Evolutionary conservation across 2,888 invertebrate species (phyloP).

Genomic region (Dichetophora obliterata): DNA sequence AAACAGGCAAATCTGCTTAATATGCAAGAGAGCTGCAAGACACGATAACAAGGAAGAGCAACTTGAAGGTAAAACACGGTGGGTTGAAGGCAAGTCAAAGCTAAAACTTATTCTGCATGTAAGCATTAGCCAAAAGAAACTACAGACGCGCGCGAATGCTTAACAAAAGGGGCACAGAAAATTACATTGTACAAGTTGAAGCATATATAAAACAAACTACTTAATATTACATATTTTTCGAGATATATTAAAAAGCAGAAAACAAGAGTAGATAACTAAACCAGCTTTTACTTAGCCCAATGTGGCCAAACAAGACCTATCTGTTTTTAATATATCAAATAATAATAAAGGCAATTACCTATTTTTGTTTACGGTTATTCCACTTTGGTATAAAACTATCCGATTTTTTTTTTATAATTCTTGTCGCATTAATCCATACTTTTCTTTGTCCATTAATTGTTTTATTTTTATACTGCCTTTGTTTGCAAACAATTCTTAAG

Average conservation of each 20-base stretch:
- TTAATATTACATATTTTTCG: too few species aligned
- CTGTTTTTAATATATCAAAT: neutral
- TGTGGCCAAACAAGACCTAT: neutral
- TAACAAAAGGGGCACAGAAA: conserved; percentile 3
- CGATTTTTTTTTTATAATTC: neutral
- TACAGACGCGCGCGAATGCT: conserved; percentile 19
- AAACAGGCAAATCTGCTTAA: too few species aligned
- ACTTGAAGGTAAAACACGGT: conserved; percentile 14
- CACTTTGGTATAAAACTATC: conserved; percentile 10
- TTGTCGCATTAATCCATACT: neutral
- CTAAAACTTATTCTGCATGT: conserved; percentile 6
- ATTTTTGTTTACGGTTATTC: neutral
- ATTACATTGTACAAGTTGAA: too few species aligned
- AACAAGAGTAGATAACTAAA: too few species aligned
- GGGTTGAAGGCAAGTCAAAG: conserved; percentile 16
- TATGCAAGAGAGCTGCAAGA: too few species aligned
- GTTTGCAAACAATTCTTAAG: neutral
- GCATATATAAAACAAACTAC: too few species aligned
- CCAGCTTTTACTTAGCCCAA: too few species aligned
- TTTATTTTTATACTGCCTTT: neutral
- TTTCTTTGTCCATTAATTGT: too few species aligned
- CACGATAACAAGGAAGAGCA: neutral
- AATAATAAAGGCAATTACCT: neutral
- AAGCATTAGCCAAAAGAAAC: neutral
- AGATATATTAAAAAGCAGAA: too few species aligned